phyloP scores from a whole-genome alignment of 2,113 vertebrate species.

The Ctenomys sociabilis region DNA sequence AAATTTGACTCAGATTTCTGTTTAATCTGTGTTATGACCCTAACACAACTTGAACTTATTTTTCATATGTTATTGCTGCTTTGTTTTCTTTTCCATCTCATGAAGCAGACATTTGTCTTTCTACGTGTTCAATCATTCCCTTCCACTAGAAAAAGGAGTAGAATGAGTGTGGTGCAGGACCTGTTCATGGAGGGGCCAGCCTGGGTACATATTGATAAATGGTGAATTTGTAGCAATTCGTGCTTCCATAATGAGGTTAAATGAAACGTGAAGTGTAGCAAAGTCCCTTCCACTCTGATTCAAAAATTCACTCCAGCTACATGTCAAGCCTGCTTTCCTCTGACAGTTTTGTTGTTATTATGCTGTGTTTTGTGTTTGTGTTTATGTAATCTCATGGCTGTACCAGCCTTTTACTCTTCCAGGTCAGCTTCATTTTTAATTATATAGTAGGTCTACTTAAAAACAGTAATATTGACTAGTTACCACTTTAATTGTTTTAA shows the following conservation, averaged over 20 bases:
- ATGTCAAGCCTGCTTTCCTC: constrained; percentile 37
- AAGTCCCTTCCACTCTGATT: constrained; percentile 78
- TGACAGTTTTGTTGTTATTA: neutral
- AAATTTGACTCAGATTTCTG: neutral
- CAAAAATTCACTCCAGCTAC: constrained; percentile 70
- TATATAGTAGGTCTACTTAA: neutral
- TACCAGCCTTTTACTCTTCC: constrained; percentile 2
- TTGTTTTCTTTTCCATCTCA: constrained; percentile 63
- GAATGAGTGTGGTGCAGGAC: constrained; percentile 68
- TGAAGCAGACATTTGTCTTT: constrained; percentile 83
- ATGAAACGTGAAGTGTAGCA: constrained; percentile 87
- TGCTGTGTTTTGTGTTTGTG: neutral
- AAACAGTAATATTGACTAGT: neutral
- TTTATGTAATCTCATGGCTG: constrained; percentile 60
- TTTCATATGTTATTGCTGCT: constrained; percentile 66
- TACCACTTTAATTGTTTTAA: constrained; percentile 43
- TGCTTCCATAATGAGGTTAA: constrained; percentile 90
- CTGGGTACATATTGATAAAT: constrained; percentile 85
- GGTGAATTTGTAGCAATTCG: constrained; percentile 90
- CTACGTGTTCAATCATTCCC: constrained; percentile 80
- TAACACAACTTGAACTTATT: neutral
- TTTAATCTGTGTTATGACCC: neutral
- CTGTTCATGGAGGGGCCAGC: constrained; percentile 73
- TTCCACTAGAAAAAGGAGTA: constrained; percentile 74
- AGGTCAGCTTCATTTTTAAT: constrained; percentile 39